Evolutionary conservation across 2,888 invertebrate genomes (phyloP).

Genomic region (Mimas tiliae): DNA sequence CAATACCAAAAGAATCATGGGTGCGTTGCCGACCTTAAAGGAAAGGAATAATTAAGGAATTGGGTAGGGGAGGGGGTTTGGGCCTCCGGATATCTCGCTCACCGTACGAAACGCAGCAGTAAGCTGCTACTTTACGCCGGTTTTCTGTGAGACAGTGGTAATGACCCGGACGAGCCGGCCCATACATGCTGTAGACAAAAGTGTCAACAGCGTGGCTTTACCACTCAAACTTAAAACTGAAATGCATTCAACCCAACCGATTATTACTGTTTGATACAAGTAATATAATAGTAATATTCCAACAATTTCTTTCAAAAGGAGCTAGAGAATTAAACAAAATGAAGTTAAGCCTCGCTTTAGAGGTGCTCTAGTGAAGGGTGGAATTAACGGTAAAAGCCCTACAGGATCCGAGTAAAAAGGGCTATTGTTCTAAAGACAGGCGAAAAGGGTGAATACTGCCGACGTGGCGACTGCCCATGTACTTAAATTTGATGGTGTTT

Average conservation of each 20-base stretch:
- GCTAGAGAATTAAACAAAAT: conserved; percentile 38
- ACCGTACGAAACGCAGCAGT: no score
- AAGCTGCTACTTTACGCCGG: no score
- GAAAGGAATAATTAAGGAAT: no score
- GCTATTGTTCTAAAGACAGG: conserved; percentile 49
- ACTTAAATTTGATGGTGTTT: conserved; percentile 8
- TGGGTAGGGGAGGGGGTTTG: no score
- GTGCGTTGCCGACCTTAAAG: no score
- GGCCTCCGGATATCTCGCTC: no score
- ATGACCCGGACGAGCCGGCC: no score
- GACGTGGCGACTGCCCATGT: conserved; percentile 19
- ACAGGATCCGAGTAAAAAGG: conserved; percentile 36
- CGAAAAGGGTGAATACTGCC: conserved; percentile 30
- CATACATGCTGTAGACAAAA: no score
- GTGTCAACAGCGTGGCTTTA: no score
- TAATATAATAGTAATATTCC: conserved; percentile 7
- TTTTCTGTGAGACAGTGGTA: no score
- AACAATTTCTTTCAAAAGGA: conserved; percentile 15
- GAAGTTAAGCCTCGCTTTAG: conserved; percentile 47
- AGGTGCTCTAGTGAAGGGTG: conserved; percentile 42
- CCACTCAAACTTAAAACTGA: no score
- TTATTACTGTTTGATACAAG: neutral
- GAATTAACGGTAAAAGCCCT: conserved; percentile 37
- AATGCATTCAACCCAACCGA: neutral
- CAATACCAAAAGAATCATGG: no score